Percentiles rank a stretch among this genome's conserved stretches.
These are phyloP conservation scores for Drosophila flavopinicola DNA, from an alignment of 2,888 invertebrate genomes.

Conservation along the genomic window DNA sequence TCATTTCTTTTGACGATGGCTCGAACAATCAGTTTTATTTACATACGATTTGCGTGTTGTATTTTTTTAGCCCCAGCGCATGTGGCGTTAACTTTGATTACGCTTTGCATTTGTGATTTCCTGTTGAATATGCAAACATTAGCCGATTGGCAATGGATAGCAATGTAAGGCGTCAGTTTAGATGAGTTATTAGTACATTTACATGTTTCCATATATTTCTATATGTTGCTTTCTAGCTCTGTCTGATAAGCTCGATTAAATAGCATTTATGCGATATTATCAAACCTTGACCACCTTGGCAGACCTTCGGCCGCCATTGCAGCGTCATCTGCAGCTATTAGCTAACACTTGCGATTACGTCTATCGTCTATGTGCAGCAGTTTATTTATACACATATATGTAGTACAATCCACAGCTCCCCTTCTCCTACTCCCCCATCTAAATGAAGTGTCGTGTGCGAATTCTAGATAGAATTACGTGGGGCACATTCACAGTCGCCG, in stretches of 20 bases:
- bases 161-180: conserved; percentile 7
- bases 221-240: neutral
- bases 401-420: neutral
- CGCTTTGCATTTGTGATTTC: conserved; percentile 27
- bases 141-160: conserved; percentile 1
- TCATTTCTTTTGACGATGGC: conserved; percentile 19
- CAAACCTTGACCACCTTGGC: conserved; percentile 62
- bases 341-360: conserved; percentile 65
- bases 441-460: conserved; percentile 25
- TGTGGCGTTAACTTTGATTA: conserved; percentile 25
- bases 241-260: conserved; percentile 31
- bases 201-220: neutral
- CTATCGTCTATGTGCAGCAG: conserved; percentile 27
- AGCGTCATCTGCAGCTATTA: conserved; percentile 67
- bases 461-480: conserved; percentile 73
- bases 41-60: conserved; percentile 27
- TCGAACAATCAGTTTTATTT: conserved; percentile 20
- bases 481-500: conserved; percentile 41
- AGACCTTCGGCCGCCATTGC: conserved; percentile 54
- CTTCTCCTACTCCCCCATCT: neutral
- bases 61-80: neutral
- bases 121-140: conserved; percentile 36
- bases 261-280: conserved; percentile 25
- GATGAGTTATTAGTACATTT: conserved; percentile 6
- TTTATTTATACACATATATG: conserved; percentile 40